Percentiles rank a stretch among this genome's conserved stretches.
phyloP scores from a whole-genome alignment of 1,140 invertebrate genomes.

The Apocrypta bakeri region DNA sequence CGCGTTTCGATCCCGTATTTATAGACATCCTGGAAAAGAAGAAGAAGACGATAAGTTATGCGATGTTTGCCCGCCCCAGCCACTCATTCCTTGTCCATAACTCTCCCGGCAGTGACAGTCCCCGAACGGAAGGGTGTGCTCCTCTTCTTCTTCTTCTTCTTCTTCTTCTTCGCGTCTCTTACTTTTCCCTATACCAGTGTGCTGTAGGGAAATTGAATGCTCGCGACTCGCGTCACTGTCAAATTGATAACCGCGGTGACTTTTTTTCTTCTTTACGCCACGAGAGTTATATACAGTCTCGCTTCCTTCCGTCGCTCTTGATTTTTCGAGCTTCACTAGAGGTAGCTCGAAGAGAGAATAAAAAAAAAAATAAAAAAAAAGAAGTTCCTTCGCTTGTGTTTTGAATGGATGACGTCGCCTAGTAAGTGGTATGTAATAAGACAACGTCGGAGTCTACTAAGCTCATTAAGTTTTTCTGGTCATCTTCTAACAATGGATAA shows the following conservation, averaged over 20 bases:
- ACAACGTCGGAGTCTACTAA: background rate
- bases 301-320: conserved; percentile 32
- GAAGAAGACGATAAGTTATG: conserved; percentile 64
- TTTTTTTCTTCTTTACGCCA: conserved; percentile 44
- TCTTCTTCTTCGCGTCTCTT: conserved; percentile 57
- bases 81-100: conserved; percentile 65
- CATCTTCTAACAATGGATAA: too few species aligned
- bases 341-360: background rate
- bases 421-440: conserved; percentile 29
- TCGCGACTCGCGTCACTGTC: conserved; percentile 58
- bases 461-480: too few species aligned
- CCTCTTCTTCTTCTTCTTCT: conserved; percentile 1
- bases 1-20: conserved; percentile 63
- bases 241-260: conserved; percentile 61
- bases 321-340: background rate
- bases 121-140: conserved; percentile 61
- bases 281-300: conserved; percentile 27
- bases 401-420: conserved; percentile 1
- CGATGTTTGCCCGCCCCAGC: conserved; percentile 64
- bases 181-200: conserved; percentile 46
- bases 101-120: conserved; percentile 62
- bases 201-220: conserved; percentile 61
- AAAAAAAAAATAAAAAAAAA: too few species aligned
- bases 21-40: conserved; percentile 67
- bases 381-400: conserved; percentile 2